Conservation (phyloP, 2,113 vertebrate species). For the Lophochroa leadbeateri region DNA sequence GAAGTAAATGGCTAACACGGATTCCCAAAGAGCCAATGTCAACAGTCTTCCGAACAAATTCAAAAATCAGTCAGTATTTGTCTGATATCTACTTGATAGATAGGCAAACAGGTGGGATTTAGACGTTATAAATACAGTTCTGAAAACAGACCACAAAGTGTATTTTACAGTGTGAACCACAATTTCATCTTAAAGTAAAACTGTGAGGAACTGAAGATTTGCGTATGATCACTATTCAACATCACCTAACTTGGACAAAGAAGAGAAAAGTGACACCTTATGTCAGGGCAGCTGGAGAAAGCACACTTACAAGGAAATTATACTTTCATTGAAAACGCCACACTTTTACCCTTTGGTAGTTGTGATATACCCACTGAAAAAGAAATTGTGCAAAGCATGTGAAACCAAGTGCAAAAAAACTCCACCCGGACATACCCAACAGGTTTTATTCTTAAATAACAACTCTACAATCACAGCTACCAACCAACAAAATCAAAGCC, state of each 20-base stretch:
- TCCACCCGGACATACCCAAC: constrained; percentile 42
- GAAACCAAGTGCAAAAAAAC: constrained; percentile 66
- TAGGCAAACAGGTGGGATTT: constrained; percentile 28
- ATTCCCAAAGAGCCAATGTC: constrained; percentile 15
- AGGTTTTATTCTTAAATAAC: constrained; percentile 58
- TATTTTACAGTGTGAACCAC: constrained; percentile 49
- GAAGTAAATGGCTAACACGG: neutral
- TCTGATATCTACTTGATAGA: constrained; percentile 16
- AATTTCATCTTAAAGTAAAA: constrained; percentile 31
- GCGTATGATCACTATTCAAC: constrained; percentile 8
- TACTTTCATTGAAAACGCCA: constrained; percentile 33
- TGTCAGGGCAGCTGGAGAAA: constrained; percentile 37
- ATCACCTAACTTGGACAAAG: neutral
- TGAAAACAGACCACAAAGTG: constrained; percentile 49
- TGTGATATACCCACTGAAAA: constrained; percentile 51
- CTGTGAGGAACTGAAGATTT: constrained; percentile 12
- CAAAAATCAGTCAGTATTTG: neutral
- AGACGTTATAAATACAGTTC: constrained; percentile 51
- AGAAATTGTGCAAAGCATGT: constrained; percentile 66
- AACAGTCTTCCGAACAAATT: neutral
- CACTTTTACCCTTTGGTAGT: constrained; percentile 68
- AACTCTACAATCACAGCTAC: constrained; percentile 59
- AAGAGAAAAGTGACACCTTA: neutral
- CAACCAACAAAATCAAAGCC: constrained; percentile 59
- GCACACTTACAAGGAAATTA: constrained; percentile 37